Percentiles rank a stretch among this genome's conserved stretches.
phyloP scores from a whole-genome alignment of 2,113 vertebrate species.

The Mellivora capensis region DNA sequence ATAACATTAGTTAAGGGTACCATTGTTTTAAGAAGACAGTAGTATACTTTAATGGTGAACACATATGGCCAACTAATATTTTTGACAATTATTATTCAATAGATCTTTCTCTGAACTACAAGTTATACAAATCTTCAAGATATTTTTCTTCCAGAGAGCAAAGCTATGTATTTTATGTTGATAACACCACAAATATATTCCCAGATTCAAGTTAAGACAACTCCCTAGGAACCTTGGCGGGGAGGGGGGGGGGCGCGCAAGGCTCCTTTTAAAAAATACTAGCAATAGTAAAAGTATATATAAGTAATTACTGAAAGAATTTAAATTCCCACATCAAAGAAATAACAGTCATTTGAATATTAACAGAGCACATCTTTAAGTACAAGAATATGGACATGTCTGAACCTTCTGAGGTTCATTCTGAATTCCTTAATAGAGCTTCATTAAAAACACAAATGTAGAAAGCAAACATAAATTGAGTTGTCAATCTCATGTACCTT shows the following conservation, averaged over 20 bases:
- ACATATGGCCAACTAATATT: neutral
- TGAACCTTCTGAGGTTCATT: neutral
- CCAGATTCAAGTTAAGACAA: neutral
- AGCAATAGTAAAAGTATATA: neutral
- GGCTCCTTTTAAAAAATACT: neutral
- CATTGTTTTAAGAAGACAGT: neutral
- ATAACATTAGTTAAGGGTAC: neutral
- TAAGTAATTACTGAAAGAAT: neutral
- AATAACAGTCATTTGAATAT: neutral
- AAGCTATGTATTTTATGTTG: neutral
- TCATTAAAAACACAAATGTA: neutral
- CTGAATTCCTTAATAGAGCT: neutral
- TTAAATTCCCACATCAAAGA: neutral
- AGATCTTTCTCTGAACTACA: neutral
- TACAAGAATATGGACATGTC: neutral
- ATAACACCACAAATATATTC: neutral
- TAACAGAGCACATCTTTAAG: neutral
- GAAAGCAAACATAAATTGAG: neutral
- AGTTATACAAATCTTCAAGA: neutral
- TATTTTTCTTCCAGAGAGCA: neutral
- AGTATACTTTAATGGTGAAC: neutral
- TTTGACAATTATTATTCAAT: neutral
- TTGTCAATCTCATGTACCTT: neutral
- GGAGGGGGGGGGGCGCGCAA: accelerated
- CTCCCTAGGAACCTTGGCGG: neutral